These are phyloP conservation scores for Carassius gibelio DNA, from an alignment of 2,113 vertebrate species.

Conservation along the genomic window DNA sequence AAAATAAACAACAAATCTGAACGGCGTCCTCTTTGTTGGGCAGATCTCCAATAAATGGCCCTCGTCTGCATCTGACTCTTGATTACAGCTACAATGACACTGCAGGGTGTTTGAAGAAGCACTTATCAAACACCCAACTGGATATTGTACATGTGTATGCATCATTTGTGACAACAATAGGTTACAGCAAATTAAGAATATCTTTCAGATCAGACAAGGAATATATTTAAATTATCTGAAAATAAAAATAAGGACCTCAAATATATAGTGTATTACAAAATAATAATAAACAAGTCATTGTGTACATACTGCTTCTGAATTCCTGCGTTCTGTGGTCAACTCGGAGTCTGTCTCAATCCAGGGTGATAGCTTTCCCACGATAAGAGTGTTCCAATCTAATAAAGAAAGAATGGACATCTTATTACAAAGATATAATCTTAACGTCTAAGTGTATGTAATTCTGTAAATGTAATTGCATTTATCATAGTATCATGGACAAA, in stretches of 20 bases:
- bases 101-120: background rate
- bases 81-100: conserved; percentile 15
- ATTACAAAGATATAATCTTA: background rate
- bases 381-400: conserved; percentile 91
- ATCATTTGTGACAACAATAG: background rate
- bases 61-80: background rate
- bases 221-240: background rate
- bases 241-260: background rate
- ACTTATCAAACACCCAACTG: background rate
- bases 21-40: background rate
- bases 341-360: conserved; percentile 89
- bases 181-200: background rate
- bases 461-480: background rate
- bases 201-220: background rate
- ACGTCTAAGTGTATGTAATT: background rate
- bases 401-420: background rate
- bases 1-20: conserved; percentile 12
- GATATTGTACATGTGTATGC: background rate
- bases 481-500: background rate
- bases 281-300: background rate
- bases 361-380: conserved; percentile 89
- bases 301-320: conserved; percentile 85
- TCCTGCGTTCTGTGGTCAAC: conserved; percentile 81
- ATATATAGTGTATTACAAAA: background rate
- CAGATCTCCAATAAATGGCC: conserved; percentile 8